Evolutionary conservation across 2,113 vertebrate genomes (phyloP).

Genomic region (Orthonyx spaldingii): DNA sequence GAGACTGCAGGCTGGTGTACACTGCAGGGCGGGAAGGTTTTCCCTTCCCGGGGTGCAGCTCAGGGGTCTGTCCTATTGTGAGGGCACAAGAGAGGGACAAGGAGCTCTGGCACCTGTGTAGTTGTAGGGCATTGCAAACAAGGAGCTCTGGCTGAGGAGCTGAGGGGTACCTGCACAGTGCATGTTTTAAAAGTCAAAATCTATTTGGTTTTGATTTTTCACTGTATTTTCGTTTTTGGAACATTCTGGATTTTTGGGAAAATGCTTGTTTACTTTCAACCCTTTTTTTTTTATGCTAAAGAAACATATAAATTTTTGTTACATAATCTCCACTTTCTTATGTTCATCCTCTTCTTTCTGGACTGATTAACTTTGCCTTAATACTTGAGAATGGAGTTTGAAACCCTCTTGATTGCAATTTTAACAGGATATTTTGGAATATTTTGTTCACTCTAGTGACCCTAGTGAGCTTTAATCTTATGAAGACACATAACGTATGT

Average conservation of each 20-base stretch:
- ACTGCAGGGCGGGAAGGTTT: background rate
- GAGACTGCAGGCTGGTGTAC: background rate
- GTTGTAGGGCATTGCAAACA: background rate
- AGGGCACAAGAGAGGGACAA: background rate
- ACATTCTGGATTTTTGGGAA: background rate
- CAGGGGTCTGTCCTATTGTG: background rate
- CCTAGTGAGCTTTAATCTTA: background rate
- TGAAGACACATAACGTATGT: background rate
- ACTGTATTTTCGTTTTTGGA: background rate
- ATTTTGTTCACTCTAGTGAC: background rate
- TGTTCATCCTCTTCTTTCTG: background rate
- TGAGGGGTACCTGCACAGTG: accelerated
- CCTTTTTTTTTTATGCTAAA: background rate
- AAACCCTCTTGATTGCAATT: background rate
- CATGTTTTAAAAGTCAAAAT: background rate
- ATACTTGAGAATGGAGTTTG: background rate
- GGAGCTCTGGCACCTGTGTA: background rate
- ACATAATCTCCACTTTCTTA: background rate
- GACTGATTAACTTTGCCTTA: background rate
- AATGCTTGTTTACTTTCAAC: background rate
- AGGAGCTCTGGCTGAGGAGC: background rate
- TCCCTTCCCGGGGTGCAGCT: background rate
- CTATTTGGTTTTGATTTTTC: background rate
- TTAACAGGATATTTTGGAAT: background rate
- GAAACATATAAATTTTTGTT: background rate